Evolutionary conservation across 2,113 vertebrate species (phyloP).

Genomic region (Hippoglossus stenolepis): DNA sequence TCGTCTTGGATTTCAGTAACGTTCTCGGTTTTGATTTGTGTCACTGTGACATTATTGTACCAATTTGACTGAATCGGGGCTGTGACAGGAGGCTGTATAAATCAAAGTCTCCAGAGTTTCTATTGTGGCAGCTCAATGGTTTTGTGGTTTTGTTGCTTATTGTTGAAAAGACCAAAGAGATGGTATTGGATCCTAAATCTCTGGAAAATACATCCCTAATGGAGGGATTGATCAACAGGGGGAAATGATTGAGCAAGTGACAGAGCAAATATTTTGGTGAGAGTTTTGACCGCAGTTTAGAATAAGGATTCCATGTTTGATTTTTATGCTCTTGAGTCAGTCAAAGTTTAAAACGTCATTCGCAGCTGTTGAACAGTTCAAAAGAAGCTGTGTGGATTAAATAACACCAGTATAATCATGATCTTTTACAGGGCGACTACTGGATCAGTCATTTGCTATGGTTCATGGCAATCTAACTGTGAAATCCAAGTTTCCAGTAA

Average conservation of each 20-base stretch:
- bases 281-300: constrained; percentile 7
- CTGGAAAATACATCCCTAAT: background rate
- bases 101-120: background rate
- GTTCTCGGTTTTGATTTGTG: background rate
- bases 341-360: background rate
- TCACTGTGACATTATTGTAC: background rate
- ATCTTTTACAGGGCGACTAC: background rate
- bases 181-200: background rate
- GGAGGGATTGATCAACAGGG: background rate
- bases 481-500: constrained; percentile 3
- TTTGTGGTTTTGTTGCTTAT: constrained; percentile 1
- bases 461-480: background rate
- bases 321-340: background rate
- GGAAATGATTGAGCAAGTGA: background rate
- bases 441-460: background rate
- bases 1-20: constrained; percentile 34
- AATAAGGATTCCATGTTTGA: background rate
- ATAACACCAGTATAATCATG: background rate
- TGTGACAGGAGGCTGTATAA: constrained; percentile 1
- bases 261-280: constrained; percentile 19
- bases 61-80: constrained; percentile 2
- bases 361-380: background rate
- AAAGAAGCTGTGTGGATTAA: background rate
- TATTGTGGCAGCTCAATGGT: background rate
- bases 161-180: background rate